These are phyloP conservation scores for Siderastrea siderea DNA, from an alignment of 92 coral and sea anemone genomes.

Conservation along the genomic window DNA sequence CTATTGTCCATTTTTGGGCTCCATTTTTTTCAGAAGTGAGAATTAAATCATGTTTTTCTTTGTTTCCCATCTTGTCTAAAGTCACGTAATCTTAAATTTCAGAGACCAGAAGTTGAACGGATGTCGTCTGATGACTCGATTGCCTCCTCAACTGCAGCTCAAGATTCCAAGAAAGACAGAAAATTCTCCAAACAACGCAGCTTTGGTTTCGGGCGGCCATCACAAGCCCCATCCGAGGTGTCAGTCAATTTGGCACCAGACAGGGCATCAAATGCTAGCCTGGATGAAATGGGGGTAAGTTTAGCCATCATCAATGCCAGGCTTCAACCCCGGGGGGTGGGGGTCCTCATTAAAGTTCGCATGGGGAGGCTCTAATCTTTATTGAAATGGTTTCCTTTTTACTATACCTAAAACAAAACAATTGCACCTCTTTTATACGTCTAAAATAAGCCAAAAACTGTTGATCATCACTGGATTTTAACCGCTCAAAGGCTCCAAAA, in stretches of 20 bases:
- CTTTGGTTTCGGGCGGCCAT: conserved; percentile 89
- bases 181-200: conserved; percentile 90
- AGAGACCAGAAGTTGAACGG: conserved; percentile 74
- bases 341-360: too few species aligned
- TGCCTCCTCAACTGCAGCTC: conserved; percentile 89
- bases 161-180: conserved; percentile 81
- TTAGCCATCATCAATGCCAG: background rate
- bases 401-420: too few species aligned
- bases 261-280: conserved; percentile 84
- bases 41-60: background rate
- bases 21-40: background rate
- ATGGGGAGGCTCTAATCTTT: too few species aligned
- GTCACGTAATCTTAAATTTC: background rate
- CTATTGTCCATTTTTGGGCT: background rate
- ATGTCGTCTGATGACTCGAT: conserved; percentile 97
- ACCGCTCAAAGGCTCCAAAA: too few species aligned
- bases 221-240: conserved; percentile 96
- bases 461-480: too few species aligned
- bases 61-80: background rate
- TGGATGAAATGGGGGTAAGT: conserved; percentile 92
- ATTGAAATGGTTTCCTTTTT: too few species aligned
- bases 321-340: background rate
- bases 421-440: too few species aligned
- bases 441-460: too few species aligned
- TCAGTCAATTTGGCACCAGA: conserved; percentile 98